phyloP scores from a whole-genome alignment of 2,797 vertebrate species.

The Falco novaeseelandiae region DNA sequence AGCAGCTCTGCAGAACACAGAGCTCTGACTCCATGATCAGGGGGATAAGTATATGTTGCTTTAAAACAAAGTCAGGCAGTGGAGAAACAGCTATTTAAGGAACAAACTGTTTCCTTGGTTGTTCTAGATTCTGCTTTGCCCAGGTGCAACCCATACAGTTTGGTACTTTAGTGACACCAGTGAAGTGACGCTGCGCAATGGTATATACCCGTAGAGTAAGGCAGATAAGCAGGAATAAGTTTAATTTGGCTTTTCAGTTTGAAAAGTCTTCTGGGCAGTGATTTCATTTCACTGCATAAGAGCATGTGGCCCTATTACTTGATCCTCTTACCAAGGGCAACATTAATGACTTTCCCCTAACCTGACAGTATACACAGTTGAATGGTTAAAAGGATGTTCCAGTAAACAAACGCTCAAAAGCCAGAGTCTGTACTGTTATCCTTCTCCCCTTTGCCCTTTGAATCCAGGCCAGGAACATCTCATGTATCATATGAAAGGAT shows the following conservation, averaged over 20 bases:
- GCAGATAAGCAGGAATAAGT: background rate
- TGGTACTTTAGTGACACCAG: background rate
- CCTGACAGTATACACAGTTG: background rate
- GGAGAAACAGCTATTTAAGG: background rate
- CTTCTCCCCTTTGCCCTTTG: slow-evolving; percentile 43
- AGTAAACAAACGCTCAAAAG: slow-evolving; percentile 44
- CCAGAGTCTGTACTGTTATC: background rate
- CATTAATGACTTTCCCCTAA: slow-evolving; percentile 17
- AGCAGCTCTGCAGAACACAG: background rate
- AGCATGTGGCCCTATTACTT: slow-evolving; percentile 34
- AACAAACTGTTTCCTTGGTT: background rate
- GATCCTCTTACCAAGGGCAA: slow-evolving; percentile 49
- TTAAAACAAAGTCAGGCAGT: background rate
- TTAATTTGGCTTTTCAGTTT: background rate
- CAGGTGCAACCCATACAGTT: background rate
- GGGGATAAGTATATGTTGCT: background rate
- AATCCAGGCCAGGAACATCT: slow-evolving; percentile 44
- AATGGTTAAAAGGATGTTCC: slow-evolving; percentile 44
- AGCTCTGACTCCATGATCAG: background rate
- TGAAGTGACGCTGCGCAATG: background rate
- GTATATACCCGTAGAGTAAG: background rate
- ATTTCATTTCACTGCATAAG: background rate
- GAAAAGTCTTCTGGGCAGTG: background rate
- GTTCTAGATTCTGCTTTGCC: background rate
- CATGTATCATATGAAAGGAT: background rate